Evolutionary conservation across 2,113 vertebrate genomes (phyloP).

Genomic region (Origma solitaria): DNA sequence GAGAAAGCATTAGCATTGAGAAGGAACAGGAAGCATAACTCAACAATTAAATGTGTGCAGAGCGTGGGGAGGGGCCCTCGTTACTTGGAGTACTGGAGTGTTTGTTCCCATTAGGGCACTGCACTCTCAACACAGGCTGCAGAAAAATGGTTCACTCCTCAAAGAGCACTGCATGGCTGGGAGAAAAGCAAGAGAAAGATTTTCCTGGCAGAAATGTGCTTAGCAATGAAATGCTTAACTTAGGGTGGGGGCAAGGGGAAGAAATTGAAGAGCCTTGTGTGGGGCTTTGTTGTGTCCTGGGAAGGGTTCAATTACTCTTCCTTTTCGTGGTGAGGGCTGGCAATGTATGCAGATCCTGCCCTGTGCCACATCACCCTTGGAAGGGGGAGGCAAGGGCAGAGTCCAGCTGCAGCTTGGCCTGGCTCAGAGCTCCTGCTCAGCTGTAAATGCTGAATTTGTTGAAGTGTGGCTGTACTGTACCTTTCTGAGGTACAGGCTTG

Average conservation of each 20-base stretch:
- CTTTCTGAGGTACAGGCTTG: not conserved
- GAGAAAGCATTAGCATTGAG: conserved; percentile 37
- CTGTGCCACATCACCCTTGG: fast-evolving
- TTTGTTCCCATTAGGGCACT: conserved; percentile 18
- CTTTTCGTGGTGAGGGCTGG: not conserved
- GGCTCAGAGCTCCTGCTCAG: not conserved
- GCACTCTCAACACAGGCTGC: not conserved
- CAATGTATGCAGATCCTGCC: not conserved
- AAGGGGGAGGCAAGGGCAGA: not conserved
- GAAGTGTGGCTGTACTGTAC: not conserved
- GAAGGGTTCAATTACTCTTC: not conserved
- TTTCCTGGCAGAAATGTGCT: not conserved
- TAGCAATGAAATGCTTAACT: not conserved
- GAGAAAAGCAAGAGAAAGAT: not conserved
- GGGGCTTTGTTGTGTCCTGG: not conserved
- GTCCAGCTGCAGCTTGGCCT: not conserved
- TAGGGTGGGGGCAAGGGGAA: not conserved
- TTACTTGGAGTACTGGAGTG: not conserved
- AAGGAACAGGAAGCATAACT: conserved; percentile 51
- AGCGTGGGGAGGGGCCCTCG: not conserved
- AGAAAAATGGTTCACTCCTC: not conserved
- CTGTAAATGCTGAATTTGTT: not conserved
- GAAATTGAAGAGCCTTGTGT: not conserved
- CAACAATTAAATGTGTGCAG: conserved; percentile 30
- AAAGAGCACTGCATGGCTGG: not conserved